Conservation (phyloP, 2,113 vertebrate species). For the Callionymus lyra region DNA sequence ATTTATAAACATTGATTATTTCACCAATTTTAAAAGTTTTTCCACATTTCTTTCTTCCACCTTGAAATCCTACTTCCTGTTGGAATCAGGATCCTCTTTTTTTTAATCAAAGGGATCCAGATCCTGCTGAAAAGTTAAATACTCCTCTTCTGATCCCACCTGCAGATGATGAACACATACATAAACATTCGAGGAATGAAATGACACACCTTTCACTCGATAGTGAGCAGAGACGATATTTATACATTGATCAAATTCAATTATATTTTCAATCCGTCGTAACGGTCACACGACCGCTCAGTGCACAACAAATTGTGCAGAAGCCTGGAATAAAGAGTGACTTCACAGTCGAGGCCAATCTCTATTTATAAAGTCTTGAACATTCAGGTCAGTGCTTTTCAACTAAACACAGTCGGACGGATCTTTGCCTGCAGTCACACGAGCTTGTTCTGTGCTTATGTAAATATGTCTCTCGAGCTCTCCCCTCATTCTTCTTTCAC, state of each 20-base stretch:
- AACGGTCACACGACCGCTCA: too few species aligned
- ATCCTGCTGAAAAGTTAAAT: too few species aligned
- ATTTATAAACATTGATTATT: too few species aligned
- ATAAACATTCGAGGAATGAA: constrained; percentile 35
- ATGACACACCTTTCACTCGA: constrained; percentile 55
- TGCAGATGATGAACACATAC: constrained; percentile 14
- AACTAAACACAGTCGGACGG: constrained; percentile 33
- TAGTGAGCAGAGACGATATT: constrained; percentile 47
- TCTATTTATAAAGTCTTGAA: constrained; percentile 67
- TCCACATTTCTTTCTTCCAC: too few species aligned
- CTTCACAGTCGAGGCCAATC: constrained; percentile 17
- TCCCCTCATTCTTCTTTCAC: too few species aligned
- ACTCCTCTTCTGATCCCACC: constrained; percentile 16
- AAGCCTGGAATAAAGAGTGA: constrained; percentile 36
- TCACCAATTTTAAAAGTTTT: too few species aligned
- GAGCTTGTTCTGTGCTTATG: background rate
- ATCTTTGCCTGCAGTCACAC: constrained; percentile 31
- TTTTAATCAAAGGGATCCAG: too few species aligned
- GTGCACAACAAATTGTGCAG: constrained; percentile 23
- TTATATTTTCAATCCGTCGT: too few species aligned
- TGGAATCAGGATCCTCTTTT: too few species aligned
- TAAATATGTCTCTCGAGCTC: too few species aligned
- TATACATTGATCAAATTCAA: too few species aligned
- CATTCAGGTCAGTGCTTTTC: constrained; percentile 62
- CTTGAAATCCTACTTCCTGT: too few species aligned